phyloP scores from a whole-genome alignment of 1,140 invertebrate genomes.

The Drosophila watanabei region DNA sequence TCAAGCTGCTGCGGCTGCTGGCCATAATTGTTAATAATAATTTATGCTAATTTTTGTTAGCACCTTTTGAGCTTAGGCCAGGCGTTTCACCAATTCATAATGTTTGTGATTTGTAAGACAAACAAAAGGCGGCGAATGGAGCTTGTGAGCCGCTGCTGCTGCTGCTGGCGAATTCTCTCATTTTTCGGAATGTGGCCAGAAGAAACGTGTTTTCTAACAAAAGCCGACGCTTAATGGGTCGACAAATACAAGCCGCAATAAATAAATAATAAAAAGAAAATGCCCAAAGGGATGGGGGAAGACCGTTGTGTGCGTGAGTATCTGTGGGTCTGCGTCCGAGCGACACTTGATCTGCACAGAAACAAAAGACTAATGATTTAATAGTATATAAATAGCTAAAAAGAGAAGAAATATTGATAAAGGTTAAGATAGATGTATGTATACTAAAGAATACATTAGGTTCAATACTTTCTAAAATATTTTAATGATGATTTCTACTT shows the following conservation, averaged over 20 bases:
- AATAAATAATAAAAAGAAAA: slow-evolving; percentile 84
- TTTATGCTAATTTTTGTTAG: slow-evolving; percentile 77
- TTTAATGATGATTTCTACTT: neutral
- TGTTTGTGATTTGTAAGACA: slow-evolving; percentile 81
- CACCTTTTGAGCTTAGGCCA: slow-evolving; percentile 52
- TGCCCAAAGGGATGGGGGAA: slow-evolving; percentile 63
- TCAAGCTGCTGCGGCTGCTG: slow-evolving; percentile 54
- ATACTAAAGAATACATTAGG: neutral
- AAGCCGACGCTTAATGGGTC: slow-evolving; percentile 71
- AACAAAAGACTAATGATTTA: neutral
- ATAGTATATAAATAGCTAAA: neutral
- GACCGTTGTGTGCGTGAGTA: slow-evolving; percentile 7
- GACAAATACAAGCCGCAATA: slow-evolving; percentile 80
- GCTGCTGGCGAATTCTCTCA: slow-evolving; percentile 77
- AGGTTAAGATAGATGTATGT: too few species aligned
- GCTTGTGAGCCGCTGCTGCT: slow-evolving; percentile 45
- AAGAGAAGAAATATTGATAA: neutral
- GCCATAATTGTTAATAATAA: slow-evolving; percentile 77
- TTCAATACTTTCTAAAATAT: neutral
- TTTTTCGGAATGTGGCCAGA: slow-evolving; percentile 68
- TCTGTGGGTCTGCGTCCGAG: slow-evolving; percentile 4
- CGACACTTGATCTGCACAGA: slow-evolving; percentile 66
- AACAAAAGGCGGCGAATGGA: slow-evolving; percentile 52
- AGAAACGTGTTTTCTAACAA: slow-evolving; percentile 80
- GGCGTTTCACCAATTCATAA: slow-evolving; percentile 74